Percentiles rank a stretch among this genome's conserved stretches.
These are phyloP conservation scores for Montipora foliosa DNA, from an alignment of 64 coral and sea anemone species.

Conservation along the genomic window DNA sequence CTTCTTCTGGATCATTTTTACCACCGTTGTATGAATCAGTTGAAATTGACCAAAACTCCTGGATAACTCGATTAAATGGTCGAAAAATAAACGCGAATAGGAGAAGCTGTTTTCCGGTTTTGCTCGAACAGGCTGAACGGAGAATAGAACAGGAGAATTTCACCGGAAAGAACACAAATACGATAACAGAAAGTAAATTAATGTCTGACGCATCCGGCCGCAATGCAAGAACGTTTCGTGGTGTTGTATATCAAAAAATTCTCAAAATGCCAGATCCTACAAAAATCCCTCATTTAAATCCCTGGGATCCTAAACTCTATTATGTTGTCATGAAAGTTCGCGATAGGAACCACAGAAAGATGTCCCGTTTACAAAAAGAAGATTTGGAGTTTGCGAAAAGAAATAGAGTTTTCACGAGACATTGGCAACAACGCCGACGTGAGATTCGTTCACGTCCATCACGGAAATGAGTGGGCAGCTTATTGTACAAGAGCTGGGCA, in stretches of 20 bases:
- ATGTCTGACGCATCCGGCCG: neutral
- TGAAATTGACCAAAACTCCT: neutral
- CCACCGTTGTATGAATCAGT: neutral
- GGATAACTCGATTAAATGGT: slow-evolving; percentile 59
- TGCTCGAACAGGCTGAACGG: slow-evolving; percentile 13
- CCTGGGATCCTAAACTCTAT: slow-evolving; percentile 43
- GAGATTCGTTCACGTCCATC: neutral
- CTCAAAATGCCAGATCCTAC: slow-evolving; percentile 27
- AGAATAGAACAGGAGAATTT: neutral
- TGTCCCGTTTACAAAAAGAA: neutral
- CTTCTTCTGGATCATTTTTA: neutral
- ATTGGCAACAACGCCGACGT: slow-evolving; percentile 31
- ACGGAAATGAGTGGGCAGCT: neutral
- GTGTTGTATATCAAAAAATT: slow-evolving; percentile 22
- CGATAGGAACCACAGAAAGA: neutral
- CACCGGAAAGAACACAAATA: neutral
- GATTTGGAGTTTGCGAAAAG: slow-evolving; percentile 31
- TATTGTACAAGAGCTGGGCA: too few relatives aligned
- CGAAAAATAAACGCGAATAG: slow-evolving; percentile 13
- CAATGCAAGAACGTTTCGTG: slow-evolving; percentile 16
- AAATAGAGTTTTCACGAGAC: slow-evolving; percentile 47
- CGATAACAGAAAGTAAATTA: neutral
- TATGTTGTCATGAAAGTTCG: slow-evolving; percentile 27
- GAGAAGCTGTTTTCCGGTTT: slow-evolving; percentile 74
- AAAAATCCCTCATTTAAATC: slow-evolving; percentile 26